Percentiles rank a stretch among this genome's conserved stretches.
Conservation (phyloP, 1,140 invertebrate species). For the Bombus waltoni region DNA sequence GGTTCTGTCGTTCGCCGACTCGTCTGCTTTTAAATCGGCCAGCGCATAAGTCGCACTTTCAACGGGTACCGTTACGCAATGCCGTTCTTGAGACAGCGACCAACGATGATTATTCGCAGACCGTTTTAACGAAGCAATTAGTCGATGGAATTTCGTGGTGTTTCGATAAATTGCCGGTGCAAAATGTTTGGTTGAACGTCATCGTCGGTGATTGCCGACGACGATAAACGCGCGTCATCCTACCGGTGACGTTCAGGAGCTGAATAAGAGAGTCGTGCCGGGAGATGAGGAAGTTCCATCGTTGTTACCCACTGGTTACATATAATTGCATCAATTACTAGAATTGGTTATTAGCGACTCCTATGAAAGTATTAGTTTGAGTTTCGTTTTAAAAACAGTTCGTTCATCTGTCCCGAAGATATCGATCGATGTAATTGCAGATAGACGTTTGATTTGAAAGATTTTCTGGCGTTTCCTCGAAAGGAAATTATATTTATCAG, state of each 20-base stretch:
- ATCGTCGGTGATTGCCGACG: neutral
- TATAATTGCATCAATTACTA: neutral
- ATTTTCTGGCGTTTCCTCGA: too few species aligned
- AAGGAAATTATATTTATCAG: too few species aligned
- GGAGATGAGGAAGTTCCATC: neutral
- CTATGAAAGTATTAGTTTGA: neutral
- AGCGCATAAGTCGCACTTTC: slow-evolving; percentile 20
- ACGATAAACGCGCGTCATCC: neutral
- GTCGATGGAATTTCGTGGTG: slow-evolving; percentile 33
- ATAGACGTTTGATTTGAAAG: too few species aligned
- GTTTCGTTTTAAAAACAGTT: neutral
- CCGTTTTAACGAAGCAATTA: slow-evolving; percentile 57
- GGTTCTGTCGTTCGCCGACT: neutral
- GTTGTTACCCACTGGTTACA: neutral
- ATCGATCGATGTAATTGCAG: neutral
- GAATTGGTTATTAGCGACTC: neutral
- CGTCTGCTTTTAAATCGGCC: slow-evolving; percentile 20
- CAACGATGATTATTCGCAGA: slow-evolving; percentile 38
- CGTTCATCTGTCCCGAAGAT: neutral
- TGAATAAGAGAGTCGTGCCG: neutral
- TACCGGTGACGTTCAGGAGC: neutral
- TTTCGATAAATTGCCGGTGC: slow-evolving; percentile 27
- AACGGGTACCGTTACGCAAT: slow-evolving; percentile 53
- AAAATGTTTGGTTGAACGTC: neutral
- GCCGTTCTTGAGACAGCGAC: neutral